Base-by-base conservation (phyloP, 2,113 vertebrate species). In the Sorex fumeus region DNA sequence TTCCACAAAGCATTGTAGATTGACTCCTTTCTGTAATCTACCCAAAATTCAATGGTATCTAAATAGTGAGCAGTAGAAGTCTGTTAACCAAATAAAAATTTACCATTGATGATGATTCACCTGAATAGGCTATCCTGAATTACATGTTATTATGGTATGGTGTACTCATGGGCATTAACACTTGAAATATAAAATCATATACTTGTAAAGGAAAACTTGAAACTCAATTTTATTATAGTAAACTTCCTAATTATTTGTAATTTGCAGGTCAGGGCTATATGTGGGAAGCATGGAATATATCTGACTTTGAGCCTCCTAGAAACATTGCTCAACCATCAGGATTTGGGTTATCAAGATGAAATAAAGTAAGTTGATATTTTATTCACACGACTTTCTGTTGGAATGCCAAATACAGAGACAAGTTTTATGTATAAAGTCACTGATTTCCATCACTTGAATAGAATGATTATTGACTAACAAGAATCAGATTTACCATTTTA, bases 261-360 rank as follows among this genome's bases (percentile, higher is more conserved):
- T 94, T 93, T 95, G 5, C 72, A 97, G 92, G 62, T 96, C 1
- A 15, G 96, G 62, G 94, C 94, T 85, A 72, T 96, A 70, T 97
- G 96, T 93, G 4, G 64, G 34, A 97, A 96, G 77, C 82, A 82
- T 6, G 76, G 97, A 70, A 30, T 96, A 32, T 53, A 67, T 86
- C 84, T 95, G 78, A 91, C 84, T 57, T 34, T 80, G 77, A 84
- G 93, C 28, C 5, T 97, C 32, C 64, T 95, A 81, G 82, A 96
- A 92, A 84, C 84, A 84, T 94, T 97, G 79, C 89, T 96, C 66
- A 92, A 64, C 53, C 96, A 93, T 18, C 40, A 43, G 89, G 94
- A 93, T 32, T 80, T 94, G 87, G 70, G 91, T 36, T 78, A 69
- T 43, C 89, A 90, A 8, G 19, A 85, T 76, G 94, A 96, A 96